Percentiles rank a stretch among this genome's conserved stretches.
phyloP scores from a whole-genome alignment of 1,140 invertebrate genomes.

The Heliconius melpomene region DNA sequence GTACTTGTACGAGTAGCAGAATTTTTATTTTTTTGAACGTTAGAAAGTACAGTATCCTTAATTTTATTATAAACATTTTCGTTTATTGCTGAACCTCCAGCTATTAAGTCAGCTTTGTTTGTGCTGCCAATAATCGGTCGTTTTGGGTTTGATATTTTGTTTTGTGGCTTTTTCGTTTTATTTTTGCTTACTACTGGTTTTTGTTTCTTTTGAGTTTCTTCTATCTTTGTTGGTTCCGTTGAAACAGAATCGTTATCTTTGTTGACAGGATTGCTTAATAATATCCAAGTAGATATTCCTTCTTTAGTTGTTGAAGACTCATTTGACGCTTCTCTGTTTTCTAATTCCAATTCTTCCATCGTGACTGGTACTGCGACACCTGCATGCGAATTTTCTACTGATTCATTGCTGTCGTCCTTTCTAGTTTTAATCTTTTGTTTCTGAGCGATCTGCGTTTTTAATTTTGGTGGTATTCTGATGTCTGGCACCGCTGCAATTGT shows the following conservation, averaged over 20 bases:
- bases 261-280: conserved; percentile 81
- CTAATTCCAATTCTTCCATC: conserved; percentile 78
- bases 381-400: conserved; percentile 78
- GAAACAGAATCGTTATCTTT: conserved; percentile 55
- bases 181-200: conserved; percentile 63
- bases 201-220: conserved; percentile 63
- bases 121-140: conserved; percentile 73
- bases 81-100: conserved; percentile 77
- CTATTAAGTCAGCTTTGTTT: conserved; percentile 78
- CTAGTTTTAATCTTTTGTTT: conserved; percentile 74
- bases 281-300: conserved; percentile 88
- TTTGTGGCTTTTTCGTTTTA: conserved; percentile 66
- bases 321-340: conserved; percentile 68
- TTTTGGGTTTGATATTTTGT: conserved; percentile 52
- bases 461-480: conserved; percentile 83
- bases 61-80: conserved; percentile 80
- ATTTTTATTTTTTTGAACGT: conserved; percentile 78
- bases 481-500: conserved; percentile 58
- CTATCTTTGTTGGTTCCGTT: conserved; percentile 69
- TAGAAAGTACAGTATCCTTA: conserved; percentile 77
- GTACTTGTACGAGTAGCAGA: conserved; percentile 44
- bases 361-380: conserved; percentile 83
- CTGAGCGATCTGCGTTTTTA: conserved; percentile 79
- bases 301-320: conserved; percentile 83
- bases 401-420: conserved; percentile 65